phyloP scores from a whole-genome alignment of 1,140 invertebrate species.

The Acromyrmex charruanus region DNA sequence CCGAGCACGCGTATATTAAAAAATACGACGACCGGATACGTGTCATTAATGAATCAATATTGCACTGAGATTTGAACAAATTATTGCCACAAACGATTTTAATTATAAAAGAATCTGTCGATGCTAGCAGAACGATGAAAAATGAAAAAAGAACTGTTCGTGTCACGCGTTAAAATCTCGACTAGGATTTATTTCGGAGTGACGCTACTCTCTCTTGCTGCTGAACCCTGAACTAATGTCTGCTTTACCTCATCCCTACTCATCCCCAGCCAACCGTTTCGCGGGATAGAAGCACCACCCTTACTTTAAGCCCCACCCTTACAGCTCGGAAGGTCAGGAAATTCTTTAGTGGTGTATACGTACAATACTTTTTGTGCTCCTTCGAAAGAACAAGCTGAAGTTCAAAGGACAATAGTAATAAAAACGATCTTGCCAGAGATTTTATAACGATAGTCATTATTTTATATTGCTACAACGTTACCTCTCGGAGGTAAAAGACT shows the following conservation, averaged over 20 bases:
- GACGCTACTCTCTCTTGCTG: conserved; percentile 21
- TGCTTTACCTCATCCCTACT: conserved; percentile 46
- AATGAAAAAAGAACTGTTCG: not conserved
- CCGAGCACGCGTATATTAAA: not conserved
- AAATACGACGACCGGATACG: not conserved
- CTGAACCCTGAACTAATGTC: too few species aligned
- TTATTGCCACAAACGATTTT: not conserved
- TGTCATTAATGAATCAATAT: not conserved
- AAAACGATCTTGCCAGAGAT: not conserved
- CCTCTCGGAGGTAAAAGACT: too few species aligned
- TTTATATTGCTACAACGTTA: too few species aligned
- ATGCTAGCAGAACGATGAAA: not conserved
- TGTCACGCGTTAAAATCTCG: conserved; percentile 68
- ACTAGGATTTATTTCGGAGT: conserved; percentile 40
- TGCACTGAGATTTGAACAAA: not conserved
- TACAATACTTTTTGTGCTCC: not conserved
- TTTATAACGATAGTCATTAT: not conserved
- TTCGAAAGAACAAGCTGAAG: not conserved
- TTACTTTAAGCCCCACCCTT: conserved; percentile 85
- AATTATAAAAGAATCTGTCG: not conserved
- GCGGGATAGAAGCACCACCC: conserved; percentile 80
- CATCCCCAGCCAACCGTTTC: conserved; percentile 71
- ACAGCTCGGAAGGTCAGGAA: conserved; percentile 47
- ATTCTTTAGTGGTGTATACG: conserved; percentile 3
- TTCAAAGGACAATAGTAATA: not conserved